These are phyloP conservation scores for Brachyistius frenatus DNA, from an alignment of 2,113 vertebrate species.

Conservation along the genomic window DNA sequence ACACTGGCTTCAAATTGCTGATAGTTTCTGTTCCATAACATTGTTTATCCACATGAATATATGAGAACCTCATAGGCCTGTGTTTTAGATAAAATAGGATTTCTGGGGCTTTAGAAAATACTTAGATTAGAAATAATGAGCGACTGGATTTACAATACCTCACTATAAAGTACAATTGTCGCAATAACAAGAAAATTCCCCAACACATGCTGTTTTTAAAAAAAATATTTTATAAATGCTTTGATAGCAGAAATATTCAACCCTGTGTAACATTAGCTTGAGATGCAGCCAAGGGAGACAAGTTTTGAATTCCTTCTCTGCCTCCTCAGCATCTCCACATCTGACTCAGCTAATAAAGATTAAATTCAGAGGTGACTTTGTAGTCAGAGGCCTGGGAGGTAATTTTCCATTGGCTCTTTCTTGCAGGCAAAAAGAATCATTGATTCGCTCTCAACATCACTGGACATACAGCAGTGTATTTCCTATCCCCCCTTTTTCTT, in stretches of 20 bases:
- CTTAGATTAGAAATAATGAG: not conserved
- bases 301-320: slow-evolving; percentile 66
- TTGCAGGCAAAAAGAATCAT: slow-evolving; percentile 46
- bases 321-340: slow-evolving; percentile 78
- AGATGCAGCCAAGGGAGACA: slow-evolving; percentile 40
- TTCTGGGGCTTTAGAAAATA: slow-evolving; percentile 5
- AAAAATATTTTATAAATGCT: slow-evolving; percentile 23
- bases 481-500: slow-evolving; percentile 50
- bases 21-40: not conserved
- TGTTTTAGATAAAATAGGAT: not conserved
- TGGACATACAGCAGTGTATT: slow-evolving; percentile 35
- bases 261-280: not conserved
- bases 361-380: slow-evolving; percentile 77
- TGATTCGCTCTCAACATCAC: slow-evolving; percentile 55
- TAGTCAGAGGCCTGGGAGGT: slow-evolving; percentile 54
- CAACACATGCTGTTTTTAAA: not conserved
- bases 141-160: slow-evolving; percentile 3
- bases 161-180: slow-evolving; percentile 5
- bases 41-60: not conserved
- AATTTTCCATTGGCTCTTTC: slow-evolving; percentile 63
- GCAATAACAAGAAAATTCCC: slow-evolving; percentile 13
- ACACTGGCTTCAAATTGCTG: not conserved
- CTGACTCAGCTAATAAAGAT: slow-evolving; percentile 79
- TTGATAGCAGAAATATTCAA: slow-evolving; percentile 36
- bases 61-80: not conserved